Conservation (phyloP, 1,140 invertebrate species). For the Cryptotermes secundus region DNA sequence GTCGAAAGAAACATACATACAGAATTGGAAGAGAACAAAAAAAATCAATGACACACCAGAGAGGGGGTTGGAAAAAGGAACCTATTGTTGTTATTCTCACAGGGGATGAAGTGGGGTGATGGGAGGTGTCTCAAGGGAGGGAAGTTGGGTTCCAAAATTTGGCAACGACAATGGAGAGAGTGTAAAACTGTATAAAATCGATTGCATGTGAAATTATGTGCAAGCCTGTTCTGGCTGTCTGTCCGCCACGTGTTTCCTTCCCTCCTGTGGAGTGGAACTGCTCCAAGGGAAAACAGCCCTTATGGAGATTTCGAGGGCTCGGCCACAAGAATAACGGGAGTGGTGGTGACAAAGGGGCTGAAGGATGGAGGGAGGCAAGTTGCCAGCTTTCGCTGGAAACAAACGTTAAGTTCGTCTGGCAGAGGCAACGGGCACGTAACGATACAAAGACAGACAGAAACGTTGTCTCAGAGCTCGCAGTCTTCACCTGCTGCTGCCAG, state of each 20-base stretch:
- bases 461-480: too few relatives aligned
- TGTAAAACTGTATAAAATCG: background rate
- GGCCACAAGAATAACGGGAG: background rate
- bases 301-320: background rate
- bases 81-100: background rate
- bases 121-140: background rate
- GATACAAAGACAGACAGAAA: too few relatives aligned
- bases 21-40: background rate
- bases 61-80: background rate
- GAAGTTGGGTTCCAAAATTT: constrained; percentile 7
- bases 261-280: background rate
- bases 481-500: too few relatives aligned
- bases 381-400: too few relatives aligned
- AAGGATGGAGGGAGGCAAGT: background rate
- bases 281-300: background rate
- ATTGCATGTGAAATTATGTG: constrained; percentile 2
- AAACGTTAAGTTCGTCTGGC: too few relatives aligned
- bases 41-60: constrained; percentile 3
- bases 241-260: background rate
- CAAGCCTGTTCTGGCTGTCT: background rate
- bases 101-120: background rate
- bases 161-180: background rate
- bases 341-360: background rate
- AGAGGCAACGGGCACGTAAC: too few relatives aligned
- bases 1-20: background rate